Conservation (phyloP, 2,113 vertebrate genomes). For the Clarias macrocephalus region DNA sequence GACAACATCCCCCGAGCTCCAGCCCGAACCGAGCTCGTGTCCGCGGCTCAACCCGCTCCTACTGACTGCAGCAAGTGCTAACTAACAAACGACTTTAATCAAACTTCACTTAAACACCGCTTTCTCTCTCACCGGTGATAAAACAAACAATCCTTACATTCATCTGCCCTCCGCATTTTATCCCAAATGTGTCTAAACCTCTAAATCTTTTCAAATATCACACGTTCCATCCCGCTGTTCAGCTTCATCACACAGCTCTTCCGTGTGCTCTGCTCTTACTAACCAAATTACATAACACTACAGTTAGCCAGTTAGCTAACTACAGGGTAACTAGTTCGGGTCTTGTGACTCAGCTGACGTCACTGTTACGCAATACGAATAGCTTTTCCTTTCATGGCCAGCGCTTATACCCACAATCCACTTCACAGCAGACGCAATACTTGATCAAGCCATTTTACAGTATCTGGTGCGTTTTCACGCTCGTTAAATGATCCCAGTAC, state of each 20-base stretch:
- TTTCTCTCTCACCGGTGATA: not conserved
- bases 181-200: not conserved
- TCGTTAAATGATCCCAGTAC: not conserved
- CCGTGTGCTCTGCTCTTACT: not conserved
- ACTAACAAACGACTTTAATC: not conserved
- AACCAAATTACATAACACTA: not conserved
- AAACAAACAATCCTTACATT: not conserved
- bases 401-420: not conserved
- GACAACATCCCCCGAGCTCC: constrained; percentile 84
- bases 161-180: not conserved
- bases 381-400: constrained; percentile 48
- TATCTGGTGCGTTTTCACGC: not conserved
- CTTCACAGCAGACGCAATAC: not conserved
- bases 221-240: not conserved
- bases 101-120: not conserved
- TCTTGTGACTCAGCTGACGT: constrained; percentile 76
- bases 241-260: not conserved
- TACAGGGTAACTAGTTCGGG: not conserved
- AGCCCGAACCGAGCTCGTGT: constrained; percentile 19
- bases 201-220: not conserved
- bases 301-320: not conserved
- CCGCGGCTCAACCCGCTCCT: not conserved
- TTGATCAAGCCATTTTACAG: not conserved
- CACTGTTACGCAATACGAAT: constrained; percentile 66
- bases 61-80: not conserved